phyloP scores from a whole-genome alignment of 2,797 vertebrate genomes.

The Tapera naevia region DNA sequence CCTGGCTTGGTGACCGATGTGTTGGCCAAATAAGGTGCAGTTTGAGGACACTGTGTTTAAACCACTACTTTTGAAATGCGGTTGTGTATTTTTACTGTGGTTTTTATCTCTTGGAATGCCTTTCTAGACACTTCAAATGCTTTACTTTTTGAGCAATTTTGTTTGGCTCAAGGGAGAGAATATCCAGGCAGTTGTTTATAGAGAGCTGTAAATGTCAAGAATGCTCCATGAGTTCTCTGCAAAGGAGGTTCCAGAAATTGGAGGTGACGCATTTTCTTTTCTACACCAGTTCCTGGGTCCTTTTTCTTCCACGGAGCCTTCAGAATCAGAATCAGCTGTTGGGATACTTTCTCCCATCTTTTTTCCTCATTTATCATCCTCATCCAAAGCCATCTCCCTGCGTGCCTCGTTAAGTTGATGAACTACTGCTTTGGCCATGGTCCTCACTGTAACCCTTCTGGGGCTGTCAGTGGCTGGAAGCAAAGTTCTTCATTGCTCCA shows the following conservation, averaged over 20 bases:
- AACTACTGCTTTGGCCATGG: neutral
- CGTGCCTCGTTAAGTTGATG: neutral
- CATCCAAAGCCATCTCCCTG: neutral
- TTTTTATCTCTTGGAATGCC: neutral
- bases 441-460: neutral
- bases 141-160: neutral
- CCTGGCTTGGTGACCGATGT: rapidly evolving
- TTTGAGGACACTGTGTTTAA: neutral
- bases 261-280: neutral
- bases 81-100: neutral
- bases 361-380: neutral
- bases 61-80: rapidly evolving
- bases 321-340: conserved; percentile 4
- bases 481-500: neutral
- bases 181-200: conserved; percentile 8
- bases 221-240: neutral
- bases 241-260: neutral
- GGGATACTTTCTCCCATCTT: neutral
- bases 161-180: neutral
- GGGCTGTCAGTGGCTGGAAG: rapidly evolving
- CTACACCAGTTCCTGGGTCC: neutral
- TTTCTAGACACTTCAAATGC: neutral
- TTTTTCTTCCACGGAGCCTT: neutral
- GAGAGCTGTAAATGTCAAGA: conserved; percentile 5
- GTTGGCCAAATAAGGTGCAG: neutral